Evolutionary conservation across 2,113 vertebrate species (phyloP).

Genomic region (Elephantulus edwardii): DNA sequence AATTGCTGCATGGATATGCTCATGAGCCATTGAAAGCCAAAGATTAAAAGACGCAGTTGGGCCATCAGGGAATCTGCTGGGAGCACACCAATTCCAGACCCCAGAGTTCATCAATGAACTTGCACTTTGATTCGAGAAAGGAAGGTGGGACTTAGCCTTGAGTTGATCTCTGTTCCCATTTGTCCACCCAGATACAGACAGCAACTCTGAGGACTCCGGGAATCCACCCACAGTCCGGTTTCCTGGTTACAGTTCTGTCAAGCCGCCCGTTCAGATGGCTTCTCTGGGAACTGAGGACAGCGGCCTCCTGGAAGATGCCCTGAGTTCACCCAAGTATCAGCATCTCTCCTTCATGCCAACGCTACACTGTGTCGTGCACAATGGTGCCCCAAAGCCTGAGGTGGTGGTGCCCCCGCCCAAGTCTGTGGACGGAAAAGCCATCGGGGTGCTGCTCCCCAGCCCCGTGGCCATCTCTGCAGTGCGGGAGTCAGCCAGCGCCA

Average conservation of each 20-base stretch:
- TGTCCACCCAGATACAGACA: constrained; percentile 89
- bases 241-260: constrained; percentile 81
- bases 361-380: constrained; percentile 89
- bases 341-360: constrained; percentile 88
- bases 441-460: constrained; percentile 86
- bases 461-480: constrained; percentile 82
- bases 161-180: background rate
- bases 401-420: constrained; percentile 82
- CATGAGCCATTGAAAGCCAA: background rate
- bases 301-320: constrained; percentile 80
- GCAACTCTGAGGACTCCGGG: constrained; percentile 92
- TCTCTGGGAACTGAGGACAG: constrained; percentile 80
- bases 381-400: constrained; percentile 85
- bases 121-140: background rate
- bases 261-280: constrained; percentile 83
- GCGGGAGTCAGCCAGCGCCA: constrained; percentile 79
- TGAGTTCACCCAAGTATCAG: constrained; percentile 83
- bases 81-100: background rate
- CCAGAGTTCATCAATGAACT: background rate
- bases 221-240: constrained; percentile 84
- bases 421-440: constrained; percentile 85
- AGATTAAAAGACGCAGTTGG: background rate
- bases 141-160: background rate
- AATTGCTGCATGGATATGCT: background rate
- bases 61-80: background rate